These are phyloP conservation scores for Mormyrus iriodes DNA, from an alignment of 2,113 vertebrate species.

Conservation along the genomic window DNA sequence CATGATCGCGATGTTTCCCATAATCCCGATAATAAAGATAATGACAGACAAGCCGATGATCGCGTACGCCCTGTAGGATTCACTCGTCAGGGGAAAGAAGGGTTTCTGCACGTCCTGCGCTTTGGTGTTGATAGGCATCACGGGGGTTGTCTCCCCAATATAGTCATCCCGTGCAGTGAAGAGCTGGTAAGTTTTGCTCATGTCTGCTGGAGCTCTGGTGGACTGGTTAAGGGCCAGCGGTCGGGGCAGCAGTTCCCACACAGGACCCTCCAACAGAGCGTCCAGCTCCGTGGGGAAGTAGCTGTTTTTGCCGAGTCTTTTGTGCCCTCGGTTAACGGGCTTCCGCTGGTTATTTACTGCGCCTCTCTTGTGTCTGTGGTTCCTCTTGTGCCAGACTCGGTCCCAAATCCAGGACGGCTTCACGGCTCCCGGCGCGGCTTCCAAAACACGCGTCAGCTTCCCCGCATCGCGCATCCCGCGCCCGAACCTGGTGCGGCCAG, in stretches of 20 bases:
- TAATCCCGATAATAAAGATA: conserved; percentile 82
- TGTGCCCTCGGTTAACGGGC: conserved; percentile 48
- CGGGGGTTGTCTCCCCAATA: conserved; percentile 40
- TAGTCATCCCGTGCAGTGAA: conserved; percentile 36
- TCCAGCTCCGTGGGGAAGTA: conserved; percentile 37
- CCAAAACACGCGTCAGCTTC: conserved; percentile 57
- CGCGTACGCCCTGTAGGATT: conserved; percentile 79
- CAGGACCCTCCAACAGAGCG: conserved; percentile 9
- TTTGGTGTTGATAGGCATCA: conserved; percentile 45
- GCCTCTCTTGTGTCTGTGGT: conserved; percentile 54
- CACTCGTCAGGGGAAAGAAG: conserved; percentile 80
- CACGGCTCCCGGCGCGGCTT: conserved; percentile 49
- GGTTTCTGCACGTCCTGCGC: conserved; percentile 72
- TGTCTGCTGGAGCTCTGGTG: conserved; percentile 14
- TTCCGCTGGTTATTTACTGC: conserved; percentile 61
- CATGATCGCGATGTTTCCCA: conserved; percentile 91
- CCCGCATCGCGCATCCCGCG: conserved; percentile 46
- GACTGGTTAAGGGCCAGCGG: conserved; percentile 70
- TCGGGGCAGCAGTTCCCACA: conserved; percentile 40
- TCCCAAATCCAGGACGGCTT: conserved; percentile 41
- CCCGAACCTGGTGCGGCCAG: conserved; percentile 22
- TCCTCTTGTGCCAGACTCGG: conserved; percentile 35
- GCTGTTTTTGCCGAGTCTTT: conserved; percentile 46
- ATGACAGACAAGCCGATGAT: conserved; percentile 71
- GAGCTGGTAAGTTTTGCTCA: conserved; percentile 39